Evolutionary conservation across 2,113 vertebrate species (phyloP).

Genomic region (Caranx ignobilis): DNA sequence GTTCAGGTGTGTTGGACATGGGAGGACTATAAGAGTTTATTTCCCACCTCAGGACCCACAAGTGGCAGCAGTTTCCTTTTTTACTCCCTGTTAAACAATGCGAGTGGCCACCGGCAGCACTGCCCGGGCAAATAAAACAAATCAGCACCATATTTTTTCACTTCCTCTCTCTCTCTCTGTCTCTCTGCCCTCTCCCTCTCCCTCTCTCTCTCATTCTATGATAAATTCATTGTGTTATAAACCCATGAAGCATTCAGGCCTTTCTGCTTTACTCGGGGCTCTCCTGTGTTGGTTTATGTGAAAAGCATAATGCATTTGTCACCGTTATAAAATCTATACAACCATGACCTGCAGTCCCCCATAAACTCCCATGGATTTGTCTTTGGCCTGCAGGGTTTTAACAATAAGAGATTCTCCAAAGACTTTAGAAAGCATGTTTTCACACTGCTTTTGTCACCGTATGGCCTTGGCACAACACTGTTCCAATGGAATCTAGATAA

Average conservation of each 20-base stretch:
- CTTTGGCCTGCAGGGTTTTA: conserved; percentile 71
- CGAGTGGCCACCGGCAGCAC: conserved; percentile 31
- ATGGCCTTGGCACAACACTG: conserved; percentile 63
- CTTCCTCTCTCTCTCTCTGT: conserved; percentile 13
- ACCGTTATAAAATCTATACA: conserved; percentile 76
- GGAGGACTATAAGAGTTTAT: conserved; percentile 21
- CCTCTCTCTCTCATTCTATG: conserved; percentile 39
- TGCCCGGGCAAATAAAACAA: conserved; percentile 72
- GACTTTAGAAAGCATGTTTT: conserved; percentile 70
- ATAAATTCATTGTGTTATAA: conserved; percentile 78
- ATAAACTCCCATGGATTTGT: conserved; percentile 73
- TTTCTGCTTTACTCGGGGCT: conserved; percentile 74
- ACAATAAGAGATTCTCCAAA: conserved; percentile 73
- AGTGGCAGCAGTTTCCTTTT: conserved; percentile 40
- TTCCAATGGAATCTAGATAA: conserved; percentile 66
- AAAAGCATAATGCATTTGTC: conserved; percentile 75
- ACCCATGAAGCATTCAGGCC: conserved; percentile 73
- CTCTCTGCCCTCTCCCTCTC: not conserved
- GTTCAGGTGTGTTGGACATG: conserved; percentile 26
- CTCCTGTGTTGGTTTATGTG: conserved; percentile 73
- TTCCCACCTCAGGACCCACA: conserved; percentile 25
- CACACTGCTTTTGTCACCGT: conserved; percentile 64
- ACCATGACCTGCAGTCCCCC: conserved; percentile 71
- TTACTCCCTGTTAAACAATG: conserved; percentile 56
- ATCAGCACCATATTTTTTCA: conserved; percentile 60